Evolutionary conservation across 2,113 vertebrate species (phyloP), one percentile per base, ranked within the genome.

Genomic region (Aegithalos caudatus): DNA sequence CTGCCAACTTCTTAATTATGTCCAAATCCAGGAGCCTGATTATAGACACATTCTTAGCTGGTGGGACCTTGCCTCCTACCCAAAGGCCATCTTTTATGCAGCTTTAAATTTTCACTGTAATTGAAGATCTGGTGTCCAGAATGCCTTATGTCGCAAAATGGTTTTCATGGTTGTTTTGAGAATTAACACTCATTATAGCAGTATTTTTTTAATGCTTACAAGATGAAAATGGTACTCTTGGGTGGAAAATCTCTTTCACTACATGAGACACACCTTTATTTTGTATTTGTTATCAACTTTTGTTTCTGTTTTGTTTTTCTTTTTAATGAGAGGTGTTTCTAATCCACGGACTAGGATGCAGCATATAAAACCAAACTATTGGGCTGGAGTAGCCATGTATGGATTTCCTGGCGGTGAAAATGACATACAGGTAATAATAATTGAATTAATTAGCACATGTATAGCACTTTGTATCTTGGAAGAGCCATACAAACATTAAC

Each of bases 361-460:
- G 13, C 28, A 81, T 38, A 81, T 83, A 91, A 92, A 93, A 81
- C 24, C 12, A 20, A 95, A 70, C 22, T 58, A 18, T 38, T 86
- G 29, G 53, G 38, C 27, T 96, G 56, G 71, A 72, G 92, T 97
- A 95, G 79, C 73, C 91, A 79, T 15, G 12, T 90, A 71, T 57
- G 77, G 60, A 67, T 94, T 97, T 96, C 92, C 81, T 93, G 74
- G 81, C 61, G 86, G 88, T 93, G 78, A 25, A 88, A 96, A 94
- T 81, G 57, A 91, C 90, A 95, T 50, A 82, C 56, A 88, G 85
- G 90, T 90, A 97, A 93, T 92, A 97, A 96, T 91, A 95, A 92
- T 88, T 90, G 86, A 74, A 42, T 42, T 92, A 96, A 97, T 96
- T 97, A 96, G 54, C 92, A 95, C 81, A 53, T 51, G 51, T 48